phyloP scores from a whole-genome alignment of 2,113 vertebrate genomes.

The Cnemophilus loriae region DNA sequence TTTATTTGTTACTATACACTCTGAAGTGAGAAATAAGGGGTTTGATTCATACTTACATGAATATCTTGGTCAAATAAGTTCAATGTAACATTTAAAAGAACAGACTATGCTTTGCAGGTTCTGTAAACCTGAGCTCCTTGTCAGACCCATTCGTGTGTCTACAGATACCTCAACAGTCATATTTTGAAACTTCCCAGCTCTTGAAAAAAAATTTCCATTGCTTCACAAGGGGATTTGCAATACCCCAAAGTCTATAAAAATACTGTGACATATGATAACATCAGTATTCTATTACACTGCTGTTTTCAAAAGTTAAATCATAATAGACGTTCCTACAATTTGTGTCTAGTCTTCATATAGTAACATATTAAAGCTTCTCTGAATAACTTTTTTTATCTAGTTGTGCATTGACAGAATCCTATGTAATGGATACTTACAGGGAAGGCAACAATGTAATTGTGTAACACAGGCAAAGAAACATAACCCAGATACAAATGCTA shows the following conservation, averaged over 20 bases:
- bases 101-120: neutral
- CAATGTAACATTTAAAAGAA: neutral
- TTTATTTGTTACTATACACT: neutral
- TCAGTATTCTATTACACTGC: neutral
- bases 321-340: neutral
- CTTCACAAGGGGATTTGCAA: neutral
- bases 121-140: neutral
- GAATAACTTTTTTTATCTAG: neutral
- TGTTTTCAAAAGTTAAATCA: neutral
- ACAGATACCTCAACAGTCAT: neutral
- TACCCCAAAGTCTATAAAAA: neutral
- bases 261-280: neutral
- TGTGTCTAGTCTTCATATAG: neutral
- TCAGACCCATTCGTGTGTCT: neutral
- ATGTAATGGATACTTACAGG: neutral
- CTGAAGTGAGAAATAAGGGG: neutral
- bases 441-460: neutral
- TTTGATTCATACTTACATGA: neutral
- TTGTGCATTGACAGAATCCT: neutral
- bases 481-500: neutral
- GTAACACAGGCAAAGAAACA: neutral
- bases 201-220: neutral
- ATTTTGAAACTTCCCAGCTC: neutral
- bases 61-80: neutral
- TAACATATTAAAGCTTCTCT: neutral